These are phyloP conservation scores for Micronisus gabar DNA, from an alignment of 2,113 vertebrate genomes.

Conservation along the genomic window DNA sequence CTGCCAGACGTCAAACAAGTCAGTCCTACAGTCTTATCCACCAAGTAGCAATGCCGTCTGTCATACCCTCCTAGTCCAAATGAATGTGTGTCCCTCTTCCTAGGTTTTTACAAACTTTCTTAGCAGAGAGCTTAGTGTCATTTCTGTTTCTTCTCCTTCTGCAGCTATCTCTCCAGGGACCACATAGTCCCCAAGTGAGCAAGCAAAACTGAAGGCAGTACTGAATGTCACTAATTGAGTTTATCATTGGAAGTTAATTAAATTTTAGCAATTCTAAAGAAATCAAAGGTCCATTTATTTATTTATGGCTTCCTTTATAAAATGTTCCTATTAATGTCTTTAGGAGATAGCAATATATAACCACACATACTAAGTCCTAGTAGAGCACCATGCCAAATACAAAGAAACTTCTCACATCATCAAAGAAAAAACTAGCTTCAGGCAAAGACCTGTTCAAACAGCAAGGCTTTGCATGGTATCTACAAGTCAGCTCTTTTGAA, in stretches of 20 bases:
- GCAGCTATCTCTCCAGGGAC: background rate
- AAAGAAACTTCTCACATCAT: slow-evolving; percentile 1
- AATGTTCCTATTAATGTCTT: background rate
- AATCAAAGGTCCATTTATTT: slow-evolving; percentile 46
- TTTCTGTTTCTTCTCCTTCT: background rate
- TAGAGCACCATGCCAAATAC: background rate
- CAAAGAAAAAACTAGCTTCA: slow-evolving; percentile 2
- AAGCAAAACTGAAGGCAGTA: background rate
- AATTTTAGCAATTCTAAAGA: slow-evolving; percentile 37
- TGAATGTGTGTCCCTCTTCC: fast-evolving
- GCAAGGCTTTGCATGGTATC: background rate
- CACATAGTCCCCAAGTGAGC: background rate
- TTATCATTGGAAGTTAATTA: slow-evolving; percentile 52
- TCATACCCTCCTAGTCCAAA: background rate
- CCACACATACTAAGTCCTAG: background rate
- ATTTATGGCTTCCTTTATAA: slow-evolving; percentile 41
- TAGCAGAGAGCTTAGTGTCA: background rate
- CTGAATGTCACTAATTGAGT: slow-evolving; percentile 4
- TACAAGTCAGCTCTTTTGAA: slow-evolving; percentile 10
- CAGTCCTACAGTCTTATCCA: background rate
- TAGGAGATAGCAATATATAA: slow-evolving; percentile 6
- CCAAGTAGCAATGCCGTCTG: background rate
- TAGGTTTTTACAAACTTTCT: background rate
- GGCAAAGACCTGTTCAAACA: slow-evolving; percentile 27
- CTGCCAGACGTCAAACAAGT: background rate